Conservation (phyloP, 2,888 invertebrate genomes). For the Notodonta dromedarius region DNA sequence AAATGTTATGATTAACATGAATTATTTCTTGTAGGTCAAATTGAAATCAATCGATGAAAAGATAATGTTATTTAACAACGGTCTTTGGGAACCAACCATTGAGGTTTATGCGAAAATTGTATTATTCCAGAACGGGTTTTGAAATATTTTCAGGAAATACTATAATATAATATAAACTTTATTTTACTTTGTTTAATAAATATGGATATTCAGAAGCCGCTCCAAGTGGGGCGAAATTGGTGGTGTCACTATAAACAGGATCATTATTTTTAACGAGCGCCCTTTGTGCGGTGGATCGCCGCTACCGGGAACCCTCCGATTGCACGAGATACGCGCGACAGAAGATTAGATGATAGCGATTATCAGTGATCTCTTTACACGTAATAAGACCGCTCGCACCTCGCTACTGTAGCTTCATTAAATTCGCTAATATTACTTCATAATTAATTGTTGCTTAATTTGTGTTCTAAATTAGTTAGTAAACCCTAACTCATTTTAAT, state of each 20-base stretch:
- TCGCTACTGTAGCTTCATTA: neutral
- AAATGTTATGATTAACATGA: neutral
- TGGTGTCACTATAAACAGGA: constrained; percentile 3
- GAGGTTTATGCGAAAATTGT: no score
- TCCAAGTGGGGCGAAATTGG: neutral
- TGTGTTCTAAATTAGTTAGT: neutral
- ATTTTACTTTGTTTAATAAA: no score
- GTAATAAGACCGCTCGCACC: constrained; percentile 15
- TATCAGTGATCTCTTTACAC: constrained; percentile 27
- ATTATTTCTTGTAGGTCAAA: neutral
- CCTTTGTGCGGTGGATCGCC: constrained; percentile 43
- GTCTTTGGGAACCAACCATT: no score
- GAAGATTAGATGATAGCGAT: constrained; percentile 29
- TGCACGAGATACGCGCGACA: constrained; percentile 26
- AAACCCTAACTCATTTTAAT: neutral
- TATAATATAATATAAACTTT: neutral
- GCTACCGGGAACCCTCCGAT: constrained; percentile 45
- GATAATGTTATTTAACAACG: neutral
- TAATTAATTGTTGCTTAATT: no score
- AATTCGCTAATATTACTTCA: neutral
- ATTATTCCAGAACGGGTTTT: neutral
- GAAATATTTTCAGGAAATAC: neutral
- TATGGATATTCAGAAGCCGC: neutral
- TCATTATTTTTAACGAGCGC: constrained; percentile 58
- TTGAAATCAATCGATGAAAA: neutral